Percentiles rank a stretch among this genome's conserved stretches.
phyloP scores from a whole-genome alignment of 2,797 vertebrate species.

The Neosalanx taihuensis region DNA sequence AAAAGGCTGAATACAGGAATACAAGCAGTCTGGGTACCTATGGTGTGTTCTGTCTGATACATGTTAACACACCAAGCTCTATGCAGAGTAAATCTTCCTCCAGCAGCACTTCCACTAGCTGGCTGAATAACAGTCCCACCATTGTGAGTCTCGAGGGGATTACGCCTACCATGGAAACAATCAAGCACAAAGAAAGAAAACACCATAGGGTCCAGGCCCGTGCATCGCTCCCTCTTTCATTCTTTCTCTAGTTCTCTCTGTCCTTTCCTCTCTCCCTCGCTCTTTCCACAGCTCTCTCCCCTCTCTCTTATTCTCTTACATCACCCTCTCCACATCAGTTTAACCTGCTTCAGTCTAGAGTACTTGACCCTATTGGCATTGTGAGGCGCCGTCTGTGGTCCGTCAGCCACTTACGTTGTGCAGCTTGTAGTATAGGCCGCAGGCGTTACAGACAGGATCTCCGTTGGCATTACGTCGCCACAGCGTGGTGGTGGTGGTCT shows the following conservation, averaged over 20 bases:
- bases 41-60: background rate
- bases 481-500: constrained; percentile 96
- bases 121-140: constrained; percentile 55
- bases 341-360: constrained; percentile 46
- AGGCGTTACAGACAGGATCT: constrained; percentile 98
- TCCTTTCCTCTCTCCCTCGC: constrained; percentile 19
- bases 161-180: constrained; percentile 63
- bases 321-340: constrained; percentile 34
- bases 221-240: constrained; percentile 20
- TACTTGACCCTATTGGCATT: constrained; percentile 37
- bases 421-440: constrained; percentile 97
- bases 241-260: background rate
- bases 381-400: constrained; percentile 6
- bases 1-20: background rate
- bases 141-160: constrained; percentile 66
- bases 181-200: constrained; percentile 48
- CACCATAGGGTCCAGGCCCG: constrained; percentile 46
- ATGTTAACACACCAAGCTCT: background rate
- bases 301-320: constrained; percentile 16
- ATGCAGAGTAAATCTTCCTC: constrained; percentile 8
- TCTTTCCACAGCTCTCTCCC: background rate
- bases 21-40: background rate
- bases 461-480: constrained; percentile 97
- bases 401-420: constrained; percentile 87
- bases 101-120: constrained; percentile 41